These are phyloP conservation scores for Xiphophorus birchmanni DNA, from an alignment of 2,797 vertebrate genomes.

Conservation along the genomic window DNA sequence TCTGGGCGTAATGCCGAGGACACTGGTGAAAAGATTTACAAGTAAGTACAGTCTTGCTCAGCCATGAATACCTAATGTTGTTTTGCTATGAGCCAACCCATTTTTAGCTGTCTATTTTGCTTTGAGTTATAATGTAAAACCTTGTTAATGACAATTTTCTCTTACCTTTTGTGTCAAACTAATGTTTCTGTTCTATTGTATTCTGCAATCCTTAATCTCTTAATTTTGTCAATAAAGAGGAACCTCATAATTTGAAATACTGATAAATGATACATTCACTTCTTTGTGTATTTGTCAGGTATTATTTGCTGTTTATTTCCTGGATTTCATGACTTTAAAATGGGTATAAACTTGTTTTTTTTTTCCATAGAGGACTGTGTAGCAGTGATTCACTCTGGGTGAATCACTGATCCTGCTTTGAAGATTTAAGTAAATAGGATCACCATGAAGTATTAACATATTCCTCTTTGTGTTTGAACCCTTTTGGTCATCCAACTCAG, in stretches of 20 bases:
- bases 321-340: background rate
- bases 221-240: background rate
- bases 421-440: background rate
- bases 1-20: conserved; percentile 6
- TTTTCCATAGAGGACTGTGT: too few species aligned
- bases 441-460: background rate
- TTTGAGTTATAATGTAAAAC: background rate
- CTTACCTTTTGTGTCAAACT: background rate
- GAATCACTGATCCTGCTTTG: background rate
- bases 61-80: background rate
- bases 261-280: background rate
- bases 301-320: background rate
- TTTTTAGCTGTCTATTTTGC: background rate
- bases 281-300: background rate
- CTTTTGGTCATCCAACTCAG: background rate
- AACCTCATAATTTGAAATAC: background rate
- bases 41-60: conserved; percentile 23
- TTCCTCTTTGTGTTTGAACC: background rate
- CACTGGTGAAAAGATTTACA: background rate
- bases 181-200: background rate
- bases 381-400: background rate
- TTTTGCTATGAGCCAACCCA: background rate
- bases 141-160: background rate
- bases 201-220: background rate
- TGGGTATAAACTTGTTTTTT: background rate